Percentiles rank a stretch among this genome's conserved stretches.
Evolutionary conservation across 2,113 vertebrate genomes (phyloP).

Genomic region (Numenius arquata): DNA sequence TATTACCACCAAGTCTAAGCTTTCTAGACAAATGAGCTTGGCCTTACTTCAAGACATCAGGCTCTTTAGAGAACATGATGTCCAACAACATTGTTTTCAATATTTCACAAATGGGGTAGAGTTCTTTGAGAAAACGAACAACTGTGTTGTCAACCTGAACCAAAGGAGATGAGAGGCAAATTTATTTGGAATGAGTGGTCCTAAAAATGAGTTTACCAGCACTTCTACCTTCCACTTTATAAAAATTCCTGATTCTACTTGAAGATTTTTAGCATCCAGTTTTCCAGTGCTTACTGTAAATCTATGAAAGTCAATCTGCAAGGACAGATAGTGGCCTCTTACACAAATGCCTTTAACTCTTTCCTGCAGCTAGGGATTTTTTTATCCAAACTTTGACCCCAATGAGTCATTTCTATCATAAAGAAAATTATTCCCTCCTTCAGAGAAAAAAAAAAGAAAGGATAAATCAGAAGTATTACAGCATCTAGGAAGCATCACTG

Average conservation of each 20-base stretch:
- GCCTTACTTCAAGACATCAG: neutral
- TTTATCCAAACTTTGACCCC: neutral
- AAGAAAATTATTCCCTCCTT: neutral
- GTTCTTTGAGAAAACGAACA: neutral
- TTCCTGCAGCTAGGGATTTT: neutral
- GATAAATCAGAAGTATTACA: neutral
- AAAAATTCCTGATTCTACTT: neutral
- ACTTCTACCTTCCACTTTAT: neutral
- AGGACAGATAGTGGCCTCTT: neutral
- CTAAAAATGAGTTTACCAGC: neutral
- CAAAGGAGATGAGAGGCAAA: neutral
- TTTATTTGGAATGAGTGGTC: neutral
- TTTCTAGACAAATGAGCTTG: neutral
- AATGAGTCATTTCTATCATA: neutral
- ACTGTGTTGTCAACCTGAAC: neutral
- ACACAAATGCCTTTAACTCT: neutral
- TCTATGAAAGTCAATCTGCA: neutral
- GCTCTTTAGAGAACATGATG: neutral
- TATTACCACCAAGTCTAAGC: neutral
- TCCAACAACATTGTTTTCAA: neutral
- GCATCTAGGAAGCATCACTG: neutral
- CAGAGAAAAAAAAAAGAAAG: neutral
- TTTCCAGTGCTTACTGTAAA: neutral
- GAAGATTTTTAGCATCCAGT: neutral
- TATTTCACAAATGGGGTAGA: neutral